Base-by-base conservation (phyloP, 2,113 vertebrate species). In the Vanacampus margaritifer region DNA sequence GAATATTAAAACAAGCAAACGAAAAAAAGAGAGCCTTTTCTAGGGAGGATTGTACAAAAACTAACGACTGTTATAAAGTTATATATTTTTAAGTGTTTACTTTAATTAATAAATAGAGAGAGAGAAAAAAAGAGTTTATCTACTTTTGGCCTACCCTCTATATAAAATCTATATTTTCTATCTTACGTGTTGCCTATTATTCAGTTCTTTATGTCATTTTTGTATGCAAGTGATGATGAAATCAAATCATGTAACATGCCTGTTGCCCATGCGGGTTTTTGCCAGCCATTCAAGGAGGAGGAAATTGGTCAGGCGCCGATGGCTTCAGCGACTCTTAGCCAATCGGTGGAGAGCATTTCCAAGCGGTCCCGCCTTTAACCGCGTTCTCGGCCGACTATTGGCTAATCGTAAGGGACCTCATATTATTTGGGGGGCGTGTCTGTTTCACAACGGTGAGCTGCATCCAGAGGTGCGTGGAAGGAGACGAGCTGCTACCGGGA, bases 291-390 rank as follows among this genome's bases (percentile, higher is more conserved):
- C 57, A 46, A 37, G 41, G 37, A 17, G 59, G 39, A 24, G 60
- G 26, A 6, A 58, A 0, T 2, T 19, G 26, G 54, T 90, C 79
- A 74, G 86, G 79, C 13, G 91, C 64, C 81, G 3, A 66, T 89
- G 83, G 85, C 39, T 88, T 84, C 84, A 92, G 87, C 32, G 28
- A 16, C 0, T 1, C 0, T 28, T 12, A 57, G 1, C 90, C 90
- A 92, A 90, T 89, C 82, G 86, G 64, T 71, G 23, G 12, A 1
- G 37, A 1, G 19, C 0, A 4, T 4, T 1, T 0, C 3, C 0
- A 1, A 5, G 1, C 17, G 0, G 39, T 35, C 48, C 79, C 80
- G 65, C 83, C 86, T 35, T 1, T 0, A 10, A 2, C 5, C 13
- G 3, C 6, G 6, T n/a, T 41, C 0, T 37, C 0, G 0, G 0